Evolutionary conservation across 2,113 vertebrate species (phyloP).

Genomic region (Cynopterus brachyotis): DNA sequence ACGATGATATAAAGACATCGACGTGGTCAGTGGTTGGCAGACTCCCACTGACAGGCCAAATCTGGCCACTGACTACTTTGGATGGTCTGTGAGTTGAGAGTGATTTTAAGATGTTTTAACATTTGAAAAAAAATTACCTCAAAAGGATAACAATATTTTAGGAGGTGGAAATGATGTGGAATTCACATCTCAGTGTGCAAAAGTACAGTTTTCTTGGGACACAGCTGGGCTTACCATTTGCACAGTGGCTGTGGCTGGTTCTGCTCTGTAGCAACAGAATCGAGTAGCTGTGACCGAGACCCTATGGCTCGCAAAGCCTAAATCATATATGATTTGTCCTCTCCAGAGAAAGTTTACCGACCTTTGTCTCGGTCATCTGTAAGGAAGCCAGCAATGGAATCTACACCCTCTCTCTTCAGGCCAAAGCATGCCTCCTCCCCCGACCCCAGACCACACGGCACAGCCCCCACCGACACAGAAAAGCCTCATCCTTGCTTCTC

Average conservation of each 20-base stretch:
- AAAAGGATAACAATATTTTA: not conserved
- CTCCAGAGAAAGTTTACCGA: fast-evolving
- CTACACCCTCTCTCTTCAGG: fast-evolving
- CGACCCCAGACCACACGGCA: not conserved
- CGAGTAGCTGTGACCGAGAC: no score
- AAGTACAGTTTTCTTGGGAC: no score
- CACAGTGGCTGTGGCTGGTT: fast-evolving
- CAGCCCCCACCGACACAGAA: fast-evolving
- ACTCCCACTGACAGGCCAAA: fast-evolving
- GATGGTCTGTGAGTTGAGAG: not conserved
- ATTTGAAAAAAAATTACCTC: not conserved
- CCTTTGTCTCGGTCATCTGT: not conserved
- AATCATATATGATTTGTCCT: fast-evolving
- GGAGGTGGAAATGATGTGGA: not conserved
- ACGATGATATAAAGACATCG: fast-evolving
- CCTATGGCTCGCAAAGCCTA: fast-evolving
- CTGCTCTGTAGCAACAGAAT: fast-evolving
- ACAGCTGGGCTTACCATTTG: fast-evolving
- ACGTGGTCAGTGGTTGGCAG: not conserved
- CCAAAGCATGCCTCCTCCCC: not conserved
- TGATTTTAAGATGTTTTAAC: not conserved
- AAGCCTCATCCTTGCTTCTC: no score
- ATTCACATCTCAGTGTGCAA: not conserved
- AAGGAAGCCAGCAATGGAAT: not conserved
- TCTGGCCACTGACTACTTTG: not conserved